Base-by-base conservation (phyloP, 2,797 vertebrate species). In the Takifugu ocellatus region DNA sequence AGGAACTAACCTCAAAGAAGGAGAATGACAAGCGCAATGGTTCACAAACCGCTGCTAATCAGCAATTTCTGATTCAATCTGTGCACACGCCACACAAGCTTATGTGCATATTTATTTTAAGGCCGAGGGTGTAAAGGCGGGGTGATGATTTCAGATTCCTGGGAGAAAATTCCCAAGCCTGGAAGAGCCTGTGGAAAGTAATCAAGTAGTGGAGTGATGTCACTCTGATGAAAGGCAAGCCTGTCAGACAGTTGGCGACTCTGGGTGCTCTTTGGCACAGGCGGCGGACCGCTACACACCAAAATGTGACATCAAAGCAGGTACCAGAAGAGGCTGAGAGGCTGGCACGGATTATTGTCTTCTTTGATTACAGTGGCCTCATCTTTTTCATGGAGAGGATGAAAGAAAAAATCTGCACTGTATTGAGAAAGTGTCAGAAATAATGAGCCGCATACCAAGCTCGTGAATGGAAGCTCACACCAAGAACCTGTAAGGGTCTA, bases 131-230 rank as follows among this genome's bases (percentile, higher is more conserved):
- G 72, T 81, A 77, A 83, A 83, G 60, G 63, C 69, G 43, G 56
- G 14, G 72, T 66, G 74, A 83, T 77, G 78, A 81, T 87, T 89
- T 85, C 68, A 75, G 80, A 82, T 83, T 85, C 80, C 75, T 69
- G 65, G 74, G 71, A 79, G 74, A 83, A 83, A 78, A 72, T 82
- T 85, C 82, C 72, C 74, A 77, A 79, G 70, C 72, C 82, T 89
- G 88, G 88, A 91, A 81, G 78, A 76, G 73, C 64, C 65, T 24
- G 26, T 77, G 87, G 88, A 90, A 90, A 90, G 84, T 83, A 90
- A 90, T 90, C 85, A 89, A 87, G 86, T 86, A 87, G 79, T 80
- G 69, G 54, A 84, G 74, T 89, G 83, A 90, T 90, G 89, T 90
- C 87, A 90, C 74, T 70, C 54, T 81, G 87, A 89, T 90, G 84